Percentiles rank a stretch among this genome's conserved stretches.
These are phyloP conservation scores for Cylindroiulus punctatus DNA, from an alignment of 2,888 invertebrate species.

Conservation along the genomic window DNA sequence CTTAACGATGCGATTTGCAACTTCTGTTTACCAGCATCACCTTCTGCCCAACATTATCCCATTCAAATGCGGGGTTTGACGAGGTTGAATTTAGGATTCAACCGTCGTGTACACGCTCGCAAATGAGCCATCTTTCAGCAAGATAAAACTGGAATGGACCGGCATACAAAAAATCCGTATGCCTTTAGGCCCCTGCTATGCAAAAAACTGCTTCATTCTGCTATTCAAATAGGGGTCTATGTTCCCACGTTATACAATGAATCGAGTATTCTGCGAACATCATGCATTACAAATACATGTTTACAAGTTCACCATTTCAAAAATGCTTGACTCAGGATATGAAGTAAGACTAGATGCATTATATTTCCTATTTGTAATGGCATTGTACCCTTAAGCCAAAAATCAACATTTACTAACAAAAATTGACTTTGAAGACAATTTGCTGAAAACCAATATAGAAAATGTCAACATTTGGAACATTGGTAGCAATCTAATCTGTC, in stretches of 20 bases:
- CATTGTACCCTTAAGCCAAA: too few species aligned
- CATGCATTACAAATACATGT: not conserved
- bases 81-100: not conserved
- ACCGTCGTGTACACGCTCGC: not conserved
- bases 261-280: not conserved
- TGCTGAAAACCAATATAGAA: too few species aligned
- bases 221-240: not conserved
- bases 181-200: not conserved
- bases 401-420: too few species aligned
- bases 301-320: not conserved
- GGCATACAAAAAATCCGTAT: not conserved
- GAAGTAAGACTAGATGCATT: too few species aligned
- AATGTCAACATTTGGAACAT: too few species aligned
- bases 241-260: not conserved
- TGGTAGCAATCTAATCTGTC: too few species aligned
- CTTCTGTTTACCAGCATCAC: not conserved
- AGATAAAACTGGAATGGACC: not conserved
- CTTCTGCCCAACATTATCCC: too few species aligned
- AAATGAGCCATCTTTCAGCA: not conserved
- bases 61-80: not conserved
- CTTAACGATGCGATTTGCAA: not conserved
- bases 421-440: too few species aligned
- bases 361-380: too few species aligned
- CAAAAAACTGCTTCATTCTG: not conserved
- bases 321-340: not conserved